phyloP scores from a whole-genome alignment of 2,797 vertebrate species.

The Chelidonichthys spinosus region DNA sequence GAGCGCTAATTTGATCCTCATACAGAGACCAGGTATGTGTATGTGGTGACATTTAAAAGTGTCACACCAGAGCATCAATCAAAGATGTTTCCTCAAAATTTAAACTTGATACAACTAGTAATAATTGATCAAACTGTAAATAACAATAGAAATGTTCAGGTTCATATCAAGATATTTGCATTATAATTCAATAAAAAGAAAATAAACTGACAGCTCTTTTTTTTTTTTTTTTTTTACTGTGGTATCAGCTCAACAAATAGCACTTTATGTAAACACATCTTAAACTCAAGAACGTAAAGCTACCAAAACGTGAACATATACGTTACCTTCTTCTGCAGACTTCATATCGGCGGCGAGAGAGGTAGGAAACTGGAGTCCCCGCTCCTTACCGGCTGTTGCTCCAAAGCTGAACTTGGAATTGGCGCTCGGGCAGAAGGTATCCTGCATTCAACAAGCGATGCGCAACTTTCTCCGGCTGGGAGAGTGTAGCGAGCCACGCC shows the following conservation, averaged over 20 bases:
- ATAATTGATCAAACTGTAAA: neutral
- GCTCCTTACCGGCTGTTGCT: constrained; percentile 83
- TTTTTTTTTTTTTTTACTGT: neutral
- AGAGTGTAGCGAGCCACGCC: constrained; percentile 4
- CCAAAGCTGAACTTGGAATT: constrained; percentile 86
- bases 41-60: neutral
- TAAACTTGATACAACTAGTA: neutral
- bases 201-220: neutral
- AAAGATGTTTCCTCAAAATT: neutral
- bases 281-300: neutral
- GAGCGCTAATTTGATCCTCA: constrained; percentile 17
- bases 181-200: neutral
- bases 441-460: constrained; percentile 86
- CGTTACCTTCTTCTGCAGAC: constrained; percentile 93
- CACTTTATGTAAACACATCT: constrained; percentile 18
- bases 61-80: neutral
- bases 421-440: constrained; percentile 73
- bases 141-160: neutral
- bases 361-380: constrained; percentile 77
- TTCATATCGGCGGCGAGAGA: constrained; percentile 89
- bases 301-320: neutral
- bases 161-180: neutral
- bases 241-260: neutral
- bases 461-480: constrained; percentile 62
- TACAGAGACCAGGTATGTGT: neutral